Conservation (phyloP, 2,797 vertebrate genomes). For the Serranus cabrilla region DNA sequence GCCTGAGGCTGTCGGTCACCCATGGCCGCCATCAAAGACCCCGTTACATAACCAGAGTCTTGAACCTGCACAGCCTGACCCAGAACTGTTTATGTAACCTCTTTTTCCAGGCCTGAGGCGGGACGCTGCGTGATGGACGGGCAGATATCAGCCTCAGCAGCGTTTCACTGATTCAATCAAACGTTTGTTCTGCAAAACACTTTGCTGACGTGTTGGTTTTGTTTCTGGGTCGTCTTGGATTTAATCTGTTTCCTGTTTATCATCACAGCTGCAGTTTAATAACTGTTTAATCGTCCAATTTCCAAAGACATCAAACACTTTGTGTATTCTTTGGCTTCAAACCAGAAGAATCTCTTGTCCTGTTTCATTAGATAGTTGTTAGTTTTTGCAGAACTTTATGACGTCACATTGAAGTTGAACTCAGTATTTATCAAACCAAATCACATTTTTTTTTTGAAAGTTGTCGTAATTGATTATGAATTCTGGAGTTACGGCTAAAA, state of each 20-base stretch:
- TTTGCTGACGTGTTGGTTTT: not conserved
- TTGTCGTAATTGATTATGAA: too few relatives aligned
- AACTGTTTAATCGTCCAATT: conserved; percentile 6
- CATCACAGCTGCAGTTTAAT: not conserved
- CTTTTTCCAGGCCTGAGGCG: not conserved
- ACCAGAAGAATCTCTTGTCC: not conserved
- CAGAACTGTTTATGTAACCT: conserved; percentile 45
- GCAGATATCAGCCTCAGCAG: conserved; percentile 5
- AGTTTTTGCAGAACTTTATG: too few relatives aligned
- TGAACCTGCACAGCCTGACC: conserved; percentile 23
- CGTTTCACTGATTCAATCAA: too few relatives aligned
- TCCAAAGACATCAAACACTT: not conserved
- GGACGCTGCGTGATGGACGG: conserved; percentile 5
- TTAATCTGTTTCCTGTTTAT: not conserved
- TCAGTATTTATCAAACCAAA: too few relatives aligned
- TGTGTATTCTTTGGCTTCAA: not conserved
- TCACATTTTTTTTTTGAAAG: too few relatives aligned
- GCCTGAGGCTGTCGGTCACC: conserved; percentile 3
- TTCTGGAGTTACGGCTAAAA: too few relatives aligned
- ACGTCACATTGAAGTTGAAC: too few relatives aligned
- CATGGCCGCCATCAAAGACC: conserved; percentile 21
- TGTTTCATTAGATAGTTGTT: not conserved
- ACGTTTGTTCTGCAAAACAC: not conserved
- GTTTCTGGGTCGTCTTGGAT: not conserved
- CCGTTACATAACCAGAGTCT: conserved; percentile 37